Base-by-base conservation (phyloP, 1,140 invertebrate species). In the Hydropsyche tenuis region DNA sequence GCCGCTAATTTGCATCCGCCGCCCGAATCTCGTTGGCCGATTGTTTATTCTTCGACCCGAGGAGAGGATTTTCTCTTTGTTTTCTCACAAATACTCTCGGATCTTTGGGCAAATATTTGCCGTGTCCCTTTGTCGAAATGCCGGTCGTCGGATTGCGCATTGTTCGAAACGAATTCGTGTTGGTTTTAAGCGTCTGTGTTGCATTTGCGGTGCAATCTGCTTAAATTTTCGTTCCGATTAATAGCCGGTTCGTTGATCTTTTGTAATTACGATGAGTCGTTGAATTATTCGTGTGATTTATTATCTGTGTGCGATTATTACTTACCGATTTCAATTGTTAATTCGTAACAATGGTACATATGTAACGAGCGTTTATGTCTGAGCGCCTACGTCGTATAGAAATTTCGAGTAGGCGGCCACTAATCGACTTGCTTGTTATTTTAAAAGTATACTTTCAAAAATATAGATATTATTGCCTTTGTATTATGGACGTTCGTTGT, bases 341-440 rank as follows among this genome's bases (percentile, higher is more conserved):
- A 60, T 60, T 60, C 23, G 25, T 60, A 60, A 60, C 56, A 60
- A 60, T 60, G 56, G 56, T 5, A 20, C 56, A 60, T 60, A 27
- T 27, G 12, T 25, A 60, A 60, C 56, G 56, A 60, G 56, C 20
- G 12, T 12, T 18, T 60, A n/a, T 9, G 30, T 37, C n/a, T n/a
- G n/a, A n/a, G n/a, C 45, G 56, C 56, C 56, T 60, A 60, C 56
- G 20, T 14, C 23, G 56, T 25, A 60, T 20, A 53, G 48, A 18
- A 18, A 53, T 20, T 18, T 18, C 5, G 9, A n/a, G 48, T 53
- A 16, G 48, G 48, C 48, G 48, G n/a, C n/a, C 16, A 48, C 48
- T 18, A 20, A 53, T 53, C 48, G 16, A 1, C 16, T 18, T 18
- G n/a, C 48, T 53, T 53, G 48, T 37, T 37, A 37, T 9, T 9